phyloP scores from a whole-genome alignment of 2,888 invertebrate genomes.

The Idaea aversata region DNA sequence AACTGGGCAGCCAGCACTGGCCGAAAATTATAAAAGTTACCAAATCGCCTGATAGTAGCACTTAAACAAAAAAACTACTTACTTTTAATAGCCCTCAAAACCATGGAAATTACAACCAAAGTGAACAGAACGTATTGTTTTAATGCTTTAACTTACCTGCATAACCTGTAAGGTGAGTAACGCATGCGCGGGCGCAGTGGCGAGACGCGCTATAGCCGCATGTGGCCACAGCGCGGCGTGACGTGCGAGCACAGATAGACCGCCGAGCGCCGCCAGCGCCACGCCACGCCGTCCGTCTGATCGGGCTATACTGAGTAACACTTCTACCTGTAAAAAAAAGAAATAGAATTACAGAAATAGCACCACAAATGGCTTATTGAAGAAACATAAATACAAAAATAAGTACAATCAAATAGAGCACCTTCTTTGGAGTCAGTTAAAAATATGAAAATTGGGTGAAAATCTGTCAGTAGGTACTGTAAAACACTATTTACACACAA shows the following conservation, averaged over 20 bases:
- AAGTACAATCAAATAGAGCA: not conserved
- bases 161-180: conserved; percentile 61
- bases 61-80: too few species aligned
- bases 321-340: conserved; percentile 70
- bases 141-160: conserved; percentile 46
- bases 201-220: conserved; percentile 44
- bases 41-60: too few species aligned
- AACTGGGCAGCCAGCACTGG: too few species aligned
- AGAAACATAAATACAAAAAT: not conserved
- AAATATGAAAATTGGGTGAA: too few species aligned
- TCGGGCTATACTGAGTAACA: conserved; percentile 62
- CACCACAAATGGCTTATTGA: too few species aligned
- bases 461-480: too few species aligned
- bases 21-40: too few species aligned
- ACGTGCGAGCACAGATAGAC: conserved; percentile 55
- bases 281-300: conserved; percentile 65
- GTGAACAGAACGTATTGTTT: too few species aligned
- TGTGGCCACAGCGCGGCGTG: conserved; percentile 68
- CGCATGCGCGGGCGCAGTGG: conserved; percentile 42
- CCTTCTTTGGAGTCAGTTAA: too few species aligned
- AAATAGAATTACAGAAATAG: not conserved
- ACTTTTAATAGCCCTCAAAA: too few species aligned
- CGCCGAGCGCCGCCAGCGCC: conserved; percentile 60
- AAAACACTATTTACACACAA: too few species aligned
- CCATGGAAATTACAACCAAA: too few species aligned